Percentiles rank a stretch among this genome's conserved stretches.
Evolutionary conservation across 92 coral and sea anemone species (phyloP).

Genomic region (Zoanthus sociatus): DNA sequence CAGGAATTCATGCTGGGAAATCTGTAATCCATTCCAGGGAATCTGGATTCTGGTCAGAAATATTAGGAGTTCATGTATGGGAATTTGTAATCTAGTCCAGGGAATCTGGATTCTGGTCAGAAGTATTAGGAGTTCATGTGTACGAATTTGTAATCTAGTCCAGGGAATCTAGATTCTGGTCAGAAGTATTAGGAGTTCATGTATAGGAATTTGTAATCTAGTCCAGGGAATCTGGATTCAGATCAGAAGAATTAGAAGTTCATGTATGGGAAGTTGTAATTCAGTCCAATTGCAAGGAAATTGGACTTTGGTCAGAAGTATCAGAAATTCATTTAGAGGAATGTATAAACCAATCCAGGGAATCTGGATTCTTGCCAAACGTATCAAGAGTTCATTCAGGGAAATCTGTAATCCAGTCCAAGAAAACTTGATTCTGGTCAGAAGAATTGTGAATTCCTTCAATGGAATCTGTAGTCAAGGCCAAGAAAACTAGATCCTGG

Average conservation of each 20-base stretch:
- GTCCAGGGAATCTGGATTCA: neutral
- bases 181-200: neutral
- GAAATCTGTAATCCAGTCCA: neutral
- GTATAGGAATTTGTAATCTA: neutral
- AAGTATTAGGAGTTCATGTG: neutral
- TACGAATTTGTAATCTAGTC: neutral
- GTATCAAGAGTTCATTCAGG: neutral
- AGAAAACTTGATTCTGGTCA: too few relatives aligned
- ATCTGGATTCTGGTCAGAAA: neutral
- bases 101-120: neutral
- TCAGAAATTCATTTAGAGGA: neutral
- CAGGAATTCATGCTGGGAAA: neutral
- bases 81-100: neutral
- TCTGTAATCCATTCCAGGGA: too few relatives aligned
- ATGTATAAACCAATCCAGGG: neutral
- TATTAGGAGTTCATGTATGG: neutral
- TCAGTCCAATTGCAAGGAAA: neutral
- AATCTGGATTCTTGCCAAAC: neutral
- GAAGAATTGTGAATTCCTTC: too few relatives aligned
- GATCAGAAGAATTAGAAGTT: neutral
- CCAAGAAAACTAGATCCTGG: neutral
- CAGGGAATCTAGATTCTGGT: neutral
- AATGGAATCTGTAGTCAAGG: neutral
- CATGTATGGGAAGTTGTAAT: neutral
- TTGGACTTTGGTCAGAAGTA: neutral